Percentiles rank a stretch among this genome's conserved stretches.
phyloP scores from a whole-genome alignment of 2,797 vertebrate species.

The Danio choprae region DNA sequence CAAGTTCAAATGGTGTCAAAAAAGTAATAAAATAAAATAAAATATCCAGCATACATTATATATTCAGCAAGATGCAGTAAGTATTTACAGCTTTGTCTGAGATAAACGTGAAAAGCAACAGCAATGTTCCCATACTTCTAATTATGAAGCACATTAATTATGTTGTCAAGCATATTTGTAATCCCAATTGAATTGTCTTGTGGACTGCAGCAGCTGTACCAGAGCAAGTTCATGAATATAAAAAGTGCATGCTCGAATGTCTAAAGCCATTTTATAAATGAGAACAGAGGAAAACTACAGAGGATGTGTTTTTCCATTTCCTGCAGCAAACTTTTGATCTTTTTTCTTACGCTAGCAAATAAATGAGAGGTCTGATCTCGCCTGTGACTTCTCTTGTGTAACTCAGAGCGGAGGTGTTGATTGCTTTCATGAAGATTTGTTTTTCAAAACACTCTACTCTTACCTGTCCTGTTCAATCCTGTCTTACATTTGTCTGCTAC shows the following conservation, averaged over 20 bases:
- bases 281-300: conserved; percentile 1
- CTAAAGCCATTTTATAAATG: conserved; percentile 1
- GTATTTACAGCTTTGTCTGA: neutral
- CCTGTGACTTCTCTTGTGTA: neutral
- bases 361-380: neutral
- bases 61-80: neutral
- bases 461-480: conserved; percentile 40
- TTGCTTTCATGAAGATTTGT: conserved; percentile 45
- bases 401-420: conserved; percentile 6
- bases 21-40: neutral
- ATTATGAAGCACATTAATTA: conserved; percentile 27
- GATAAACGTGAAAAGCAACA: neutral
- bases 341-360: conserved; percentile 5
- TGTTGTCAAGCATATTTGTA: conserved; percentile 26
- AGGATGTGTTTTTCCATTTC: conserved; percentile 19
- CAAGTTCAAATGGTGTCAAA: neutral
- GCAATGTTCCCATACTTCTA: neutral
- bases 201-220: neutral
- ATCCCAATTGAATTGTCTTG: conserved; percentile 8
- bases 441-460: conserved; percentile 38
- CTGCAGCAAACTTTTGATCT: neutral
- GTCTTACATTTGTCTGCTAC: conserved; percentile 31
- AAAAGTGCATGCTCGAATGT: conserved; percentile 8
- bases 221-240: conserved; percentile 23
- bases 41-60: neutral